Evolutionary conservation across 2,888 invertebrate genomes (phyloP).

Genomic region (Tigriopus californicus): DNA sequence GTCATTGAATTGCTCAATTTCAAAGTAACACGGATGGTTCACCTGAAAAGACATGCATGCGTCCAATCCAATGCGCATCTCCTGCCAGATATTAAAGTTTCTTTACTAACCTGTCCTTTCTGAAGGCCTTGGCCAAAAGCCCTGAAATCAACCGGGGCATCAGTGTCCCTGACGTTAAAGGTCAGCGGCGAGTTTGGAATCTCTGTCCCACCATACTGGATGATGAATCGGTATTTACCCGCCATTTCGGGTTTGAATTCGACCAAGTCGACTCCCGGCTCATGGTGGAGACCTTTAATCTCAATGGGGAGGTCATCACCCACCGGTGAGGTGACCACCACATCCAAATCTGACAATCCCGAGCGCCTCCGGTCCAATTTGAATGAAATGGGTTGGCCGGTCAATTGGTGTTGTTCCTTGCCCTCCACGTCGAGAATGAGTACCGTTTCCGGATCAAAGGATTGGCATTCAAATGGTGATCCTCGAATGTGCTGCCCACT

Average conservation of each 20-base stretch:
- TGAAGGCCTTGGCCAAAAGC: constrained; percentile 40
- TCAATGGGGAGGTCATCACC: constrained; percentile 64
- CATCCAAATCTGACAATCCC: constrained; percentile 65
- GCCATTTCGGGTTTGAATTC: constrained; percentile 67
- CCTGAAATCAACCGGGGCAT: constrained; percentile 31
- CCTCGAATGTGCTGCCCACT: constrained; percentile 74
- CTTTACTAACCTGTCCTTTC: constrained; percentile 29
- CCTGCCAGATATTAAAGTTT: neutral
- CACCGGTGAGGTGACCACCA: constrained; percentile 66
- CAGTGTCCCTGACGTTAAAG: constrained; percentile 35
- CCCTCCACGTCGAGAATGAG: constrained; percentile 51
- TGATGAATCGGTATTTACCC: constrained; percentile 47
- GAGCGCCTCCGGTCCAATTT: constrained; percentile 59
- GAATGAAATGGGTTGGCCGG: constrained; percentile 25
- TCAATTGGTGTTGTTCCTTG: constrained; percentile 37
- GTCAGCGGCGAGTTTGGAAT: constrained; percentile 36
- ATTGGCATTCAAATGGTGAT: constrained; percentile 82
- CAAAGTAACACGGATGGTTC: too few relatives aligned
- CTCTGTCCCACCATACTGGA: constrained; percentile 37
- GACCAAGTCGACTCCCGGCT: constrained; percentile 46
- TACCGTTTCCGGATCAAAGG: constrained; percentile 59
- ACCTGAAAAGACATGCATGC: too few relatives aligned
- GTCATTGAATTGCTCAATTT: too few relatives aligned
- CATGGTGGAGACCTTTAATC: constrained; percentile 34
- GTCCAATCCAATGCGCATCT: too few relatives aligned